Conservation (phyloP, 1,140 invertebrate genomes). For the Drosophila repleta region DNA sequence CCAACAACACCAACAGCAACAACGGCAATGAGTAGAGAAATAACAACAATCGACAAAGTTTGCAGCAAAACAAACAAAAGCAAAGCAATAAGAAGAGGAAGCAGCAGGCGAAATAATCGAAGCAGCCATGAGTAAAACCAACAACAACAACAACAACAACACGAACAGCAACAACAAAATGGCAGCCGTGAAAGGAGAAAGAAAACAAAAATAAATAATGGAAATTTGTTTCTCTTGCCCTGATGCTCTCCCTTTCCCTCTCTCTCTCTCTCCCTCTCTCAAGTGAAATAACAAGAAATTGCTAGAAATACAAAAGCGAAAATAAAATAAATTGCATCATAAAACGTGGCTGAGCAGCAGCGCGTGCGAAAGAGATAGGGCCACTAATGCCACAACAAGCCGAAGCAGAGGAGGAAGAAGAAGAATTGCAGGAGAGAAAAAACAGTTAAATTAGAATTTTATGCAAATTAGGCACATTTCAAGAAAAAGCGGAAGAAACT, state of each 20-base stretch:
- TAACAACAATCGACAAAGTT: slow-evolving; percentile 49
- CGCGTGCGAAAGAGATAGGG: slow-evolving; percentile 16
- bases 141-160: slow-evolving; percentile 13
- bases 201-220: slow-evolving; percentile 58
- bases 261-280: slow-evolving; percentile 13
- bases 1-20: slow-evolving; percentile 16
- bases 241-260: slow-evolving; percentile 22
- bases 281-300: slow-evolving; percentile 78
- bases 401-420: slow-evolving; percentile 39
- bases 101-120: slow-evolving; percentile 63
- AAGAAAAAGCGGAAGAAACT: slow-evolving; percentile 52
- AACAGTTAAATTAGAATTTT: slow-evolving; percentile 79
- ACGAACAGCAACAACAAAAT: slow-evolving; percentile 46
- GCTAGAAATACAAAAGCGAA: slow-evolving; percentile 66
- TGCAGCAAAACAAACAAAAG: slow-evolving; percentile 59
- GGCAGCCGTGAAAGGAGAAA: slow-evolving; percentile 36
- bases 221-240: slow-evolving; percentile 49
- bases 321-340: slow-evolving; percentile 82
- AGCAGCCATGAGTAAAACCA: slow-evolving; percentile 45
- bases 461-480: slow-evolving; percentile 76
- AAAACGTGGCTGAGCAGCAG: slow-evolving; percentile 42
- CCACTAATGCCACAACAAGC: slow-evolving; percentile 27
- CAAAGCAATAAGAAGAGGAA: slow-evolving; percentile 43
- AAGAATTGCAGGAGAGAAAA: slow-evolving; percentile 5
- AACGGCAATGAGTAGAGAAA: slow-evolving; percentile 26